Percentiles rank a stretch among this genome's conserved stretches.
These are phyloP conservation scores for Nansenia antarctica DNA, from an alignment of 2,113 vertebrate species.

Conservation along the genomic window DNA sequence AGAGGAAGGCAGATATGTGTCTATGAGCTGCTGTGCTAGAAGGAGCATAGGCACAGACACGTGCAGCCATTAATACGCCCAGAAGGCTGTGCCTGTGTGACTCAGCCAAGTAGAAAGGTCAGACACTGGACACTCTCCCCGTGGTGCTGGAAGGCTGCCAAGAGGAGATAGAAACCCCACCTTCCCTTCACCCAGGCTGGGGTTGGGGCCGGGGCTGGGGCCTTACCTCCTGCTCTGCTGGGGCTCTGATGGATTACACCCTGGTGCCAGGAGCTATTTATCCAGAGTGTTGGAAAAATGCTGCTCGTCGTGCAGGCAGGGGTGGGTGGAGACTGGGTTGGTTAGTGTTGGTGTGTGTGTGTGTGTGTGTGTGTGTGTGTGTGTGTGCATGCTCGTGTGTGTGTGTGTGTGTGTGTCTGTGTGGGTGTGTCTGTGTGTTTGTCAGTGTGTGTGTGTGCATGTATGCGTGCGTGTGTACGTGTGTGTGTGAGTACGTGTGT, in stretches of 20 bases:
- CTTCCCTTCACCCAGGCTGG: background rate
- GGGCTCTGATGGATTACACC: background rate
- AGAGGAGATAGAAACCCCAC: conserved; percentile 1
- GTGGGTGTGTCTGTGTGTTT: too few species aligned
- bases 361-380: too few species aligned
- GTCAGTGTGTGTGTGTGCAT: too few species aligned
- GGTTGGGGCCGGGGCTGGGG: background rate
- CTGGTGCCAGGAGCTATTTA: background rate
- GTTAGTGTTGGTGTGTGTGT: too few species aligned
- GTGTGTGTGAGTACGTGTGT: too few species aligned
- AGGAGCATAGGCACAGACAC: conserved; percentile 11
- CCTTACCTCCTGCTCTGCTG: background rate
- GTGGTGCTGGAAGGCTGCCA: conserved; percentile 8
- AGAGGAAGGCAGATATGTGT: background rate
- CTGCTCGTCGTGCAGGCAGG: background rate
- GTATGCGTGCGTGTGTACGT: too few species aligned
- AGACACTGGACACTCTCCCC: conserved; percentile 33
- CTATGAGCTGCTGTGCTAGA: conserved; percentile 9
- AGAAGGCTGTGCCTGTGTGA: conserved; percentile 9
- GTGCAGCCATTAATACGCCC: conserved; percentile 36
- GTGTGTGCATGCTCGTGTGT: too few species aligned
- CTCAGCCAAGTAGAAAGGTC: too few species aligned
- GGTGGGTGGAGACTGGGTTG: background rate
- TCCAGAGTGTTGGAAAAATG: background rate
- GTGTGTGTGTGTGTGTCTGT: too few species aligned